Evolutionary conservation across 2,888 invertebrate species (phyloP).

Genomic region (Tipula helvola): DNA sequence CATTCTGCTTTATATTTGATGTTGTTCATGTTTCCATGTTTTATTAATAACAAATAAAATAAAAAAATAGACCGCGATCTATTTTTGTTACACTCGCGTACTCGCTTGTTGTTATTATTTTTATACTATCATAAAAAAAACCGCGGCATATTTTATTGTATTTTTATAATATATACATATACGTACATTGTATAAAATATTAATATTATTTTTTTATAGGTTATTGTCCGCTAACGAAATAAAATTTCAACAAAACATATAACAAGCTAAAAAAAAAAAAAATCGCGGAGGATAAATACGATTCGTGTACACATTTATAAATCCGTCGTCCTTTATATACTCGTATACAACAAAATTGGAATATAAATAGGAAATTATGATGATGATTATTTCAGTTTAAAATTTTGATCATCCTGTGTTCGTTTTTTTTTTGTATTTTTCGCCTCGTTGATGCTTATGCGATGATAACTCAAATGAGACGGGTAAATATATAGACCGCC

Average conservation of each 20-base stretch:
- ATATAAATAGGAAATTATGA: background rate
- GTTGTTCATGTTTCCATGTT: background rate
- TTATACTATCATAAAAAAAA: background rate
- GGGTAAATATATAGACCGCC: background rate
- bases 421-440: background rate
- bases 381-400: background rate
- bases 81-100: background rate
- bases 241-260: background rate
- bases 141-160: background rate
- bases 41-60: background rate
- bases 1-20: background rate
- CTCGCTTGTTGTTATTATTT: background rate
- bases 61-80: background rate
- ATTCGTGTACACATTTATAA: background rate
- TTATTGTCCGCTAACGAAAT: background rate
- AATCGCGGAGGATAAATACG: background rate
- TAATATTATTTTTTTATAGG: background rate
- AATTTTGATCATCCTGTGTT: background rate
- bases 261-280: background rate
- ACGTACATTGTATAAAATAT: background rate
- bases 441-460: background rate
- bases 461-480: background rate
- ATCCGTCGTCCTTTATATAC: background rate
- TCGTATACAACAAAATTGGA: background rate
- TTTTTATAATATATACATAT: background rate